Percentiles rank a stretch among this genome's conserved stretches.
Evolutionary conservation across 2,113 vertebrate genomes (phyloP).

Genomic region (Aegypius monachus): DNA sequence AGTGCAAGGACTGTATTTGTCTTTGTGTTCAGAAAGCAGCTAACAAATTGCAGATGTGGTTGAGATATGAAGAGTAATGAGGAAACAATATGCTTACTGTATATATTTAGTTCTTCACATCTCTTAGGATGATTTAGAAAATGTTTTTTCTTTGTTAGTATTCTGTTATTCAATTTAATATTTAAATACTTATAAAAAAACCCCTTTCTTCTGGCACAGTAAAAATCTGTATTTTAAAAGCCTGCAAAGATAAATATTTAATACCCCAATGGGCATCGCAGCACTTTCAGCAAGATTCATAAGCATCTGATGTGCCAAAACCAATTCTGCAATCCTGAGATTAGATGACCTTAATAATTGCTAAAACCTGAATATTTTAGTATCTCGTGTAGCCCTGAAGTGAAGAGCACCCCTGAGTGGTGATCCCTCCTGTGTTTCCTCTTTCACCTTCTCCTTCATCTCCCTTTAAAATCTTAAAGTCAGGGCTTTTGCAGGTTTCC

Average conservation of each 20-base stretch:
- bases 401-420: background rate
- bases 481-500: background rate
- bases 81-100: background rate
- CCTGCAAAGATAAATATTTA: constrained; percentile 48
- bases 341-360: background rate
- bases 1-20: background rate
- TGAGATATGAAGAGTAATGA: background rate
- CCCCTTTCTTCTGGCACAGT: background rate
- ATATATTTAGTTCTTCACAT: background rate
- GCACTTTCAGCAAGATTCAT: background rate
- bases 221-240: constrained; percentile 3
- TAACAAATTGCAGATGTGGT: background rate
- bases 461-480: background rate
- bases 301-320: background rate
- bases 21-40: background rate
- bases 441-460: background rate
- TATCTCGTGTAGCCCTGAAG: background rate
- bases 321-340: background rate
- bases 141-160: background rate
- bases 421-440: background rate
- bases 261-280: background rate
- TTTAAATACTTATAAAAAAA: background rate
- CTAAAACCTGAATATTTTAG: background rate
- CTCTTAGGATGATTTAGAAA: background rate
- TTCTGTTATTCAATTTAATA: background rate